Evolutionary conservation across 2,888 invertebrate species (phyloP), one percentile per base, ranked within the genome.

Genomic region (Noctua pronuba): DNA sequence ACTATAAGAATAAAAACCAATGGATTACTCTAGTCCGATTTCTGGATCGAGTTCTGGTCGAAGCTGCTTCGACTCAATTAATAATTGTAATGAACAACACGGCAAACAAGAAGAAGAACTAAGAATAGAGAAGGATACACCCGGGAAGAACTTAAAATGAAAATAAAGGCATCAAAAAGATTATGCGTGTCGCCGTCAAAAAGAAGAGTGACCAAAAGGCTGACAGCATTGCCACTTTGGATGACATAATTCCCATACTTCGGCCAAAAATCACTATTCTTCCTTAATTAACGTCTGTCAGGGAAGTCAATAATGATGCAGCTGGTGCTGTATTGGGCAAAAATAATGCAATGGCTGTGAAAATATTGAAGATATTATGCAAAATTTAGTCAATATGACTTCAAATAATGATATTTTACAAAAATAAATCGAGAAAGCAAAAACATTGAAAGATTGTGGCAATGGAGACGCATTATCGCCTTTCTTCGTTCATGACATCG

Each of bases 381-480:
- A 35, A 70, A 60, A n/a, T 31, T 31, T 4, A 35, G 44, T 28
- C 10, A 18, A 1, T 24, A 44, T 38, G 7, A 65, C n/a, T 41
- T 72, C 16, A n/a, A 8, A 21, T 31, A 1, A n/a, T 64, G 2
- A 2, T 0, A 28, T 75, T 55, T 68, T 24, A 31, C 41, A 10
- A 16, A 35, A 58, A 65, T 58, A 69, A 69, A 28, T 52, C 31
- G 28, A 6, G 8, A 44, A 65, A 69, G 58, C 35, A 82, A 65
- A 76, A 49, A 76, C n/a, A 76, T 65, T 31, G 13, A 31, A 44
- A 28, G 28, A 62, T 38, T 35, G 24, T 64, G 38, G 69, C 75
- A 70, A 67, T 76, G 60, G 66, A 62, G 66, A 77, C 73, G 79
- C 83, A 86, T 86, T 84, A 85, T 85, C 80, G 83, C 80, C 68